Evolutionary conservation across 64 coral and sea anemone genomes (phyloP).

Genomic region (Acropora tenuis): DNA sequence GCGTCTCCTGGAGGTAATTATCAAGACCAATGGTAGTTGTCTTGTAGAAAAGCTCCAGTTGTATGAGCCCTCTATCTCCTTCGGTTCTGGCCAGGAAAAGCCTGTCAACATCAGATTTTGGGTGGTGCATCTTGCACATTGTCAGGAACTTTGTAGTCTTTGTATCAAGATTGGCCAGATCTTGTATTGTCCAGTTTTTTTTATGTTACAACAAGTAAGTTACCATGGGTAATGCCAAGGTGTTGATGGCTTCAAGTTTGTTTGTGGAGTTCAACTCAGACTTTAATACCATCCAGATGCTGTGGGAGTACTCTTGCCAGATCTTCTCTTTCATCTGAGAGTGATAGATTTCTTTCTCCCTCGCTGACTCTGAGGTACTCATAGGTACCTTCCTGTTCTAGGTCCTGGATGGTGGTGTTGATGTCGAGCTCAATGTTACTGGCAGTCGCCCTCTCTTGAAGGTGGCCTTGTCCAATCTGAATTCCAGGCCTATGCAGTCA

Average conservation of each 20-base stretch:
- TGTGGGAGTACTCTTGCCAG: conserved; percentile 8
- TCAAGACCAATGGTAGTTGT: too few relatives aligned
- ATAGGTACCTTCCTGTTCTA: too few relatives aligned
- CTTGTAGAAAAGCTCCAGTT: neutral
- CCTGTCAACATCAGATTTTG: neutral
- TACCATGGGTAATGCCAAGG: neutral
- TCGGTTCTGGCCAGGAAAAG: neutral
- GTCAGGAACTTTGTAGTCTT: neutral
- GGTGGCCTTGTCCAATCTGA: too few relatives aligned
- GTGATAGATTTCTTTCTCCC: too few relatives aligned
- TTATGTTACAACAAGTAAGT: neutral
- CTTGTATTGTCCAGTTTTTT: neutral
- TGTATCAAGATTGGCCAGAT: neutral
- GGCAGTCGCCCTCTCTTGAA: too few relatives aligned
- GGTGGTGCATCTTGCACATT: neutral
- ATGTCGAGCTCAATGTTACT: too few relatives aligned
- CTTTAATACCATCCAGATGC: neutral
- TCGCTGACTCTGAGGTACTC: too few relatives aligned
- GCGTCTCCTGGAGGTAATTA: too few relatives aligned
- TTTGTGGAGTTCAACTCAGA: neutral
- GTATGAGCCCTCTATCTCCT: neutral
- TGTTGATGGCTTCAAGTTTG: conserved; percentile 11
- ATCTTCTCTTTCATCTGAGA: neutral
- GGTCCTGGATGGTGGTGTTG: too few relatives aligned
- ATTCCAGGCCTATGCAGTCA: too few relatives aligned